Evolutionary conservation across 1,140 invertebrate genomes (phyloP), one percentile per base, ranked within the genome.

Genomic region (Drosophila ercepeae): DNA sequence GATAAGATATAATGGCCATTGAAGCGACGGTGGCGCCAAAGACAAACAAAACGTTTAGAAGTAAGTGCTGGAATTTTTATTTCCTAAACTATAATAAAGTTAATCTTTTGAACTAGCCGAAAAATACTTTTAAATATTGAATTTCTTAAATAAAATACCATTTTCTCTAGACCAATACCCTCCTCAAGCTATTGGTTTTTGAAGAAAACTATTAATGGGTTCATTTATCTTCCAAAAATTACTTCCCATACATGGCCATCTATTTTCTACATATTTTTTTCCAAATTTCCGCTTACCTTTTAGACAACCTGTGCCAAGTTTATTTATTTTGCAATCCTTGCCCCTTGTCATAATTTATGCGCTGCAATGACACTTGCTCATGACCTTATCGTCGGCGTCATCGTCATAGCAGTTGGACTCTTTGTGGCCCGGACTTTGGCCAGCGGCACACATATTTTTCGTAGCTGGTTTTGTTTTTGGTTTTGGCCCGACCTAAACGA

Each of bases 351-450:
- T 89, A 83, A 88, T 88, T 88, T 88, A 88, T 88, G 83, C 82
- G 65, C 74, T 82, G 69, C 77, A 88, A 75, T 88, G 82, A 88
- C 82, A 88, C 82, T 89, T 88, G 83, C 78, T 88, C 82, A 82
- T 88, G 82, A 88, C 82, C 82, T 88, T 88, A 88, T 88, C 82
- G 78, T 70, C 75, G 63, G 71, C 73, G 51, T 57, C 74, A 54
- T 53, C 48, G 60, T 60, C 67, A 67, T 74, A 55, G 65, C 32
- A 70, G 52, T 59, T 32, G 29, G 29, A 0, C 29, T 32, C 27
- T 27, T 69, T 53, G 36, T 39, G 55, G 60, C 36, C 55, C 45
- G 48, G 50, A 49, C 64, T 57, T 60, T 34, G 76, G 77, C 82
- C 82, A 64, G 78, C 68, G 82, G 76, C 82, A 57, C 51, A 77